Percentiles rank a stretch among this genome's conserved stretches.
Evolutionary conservation across 2,888 invertebrate species (phyloP).

Genomic region (Thymelicus sylvestris): DNA sequence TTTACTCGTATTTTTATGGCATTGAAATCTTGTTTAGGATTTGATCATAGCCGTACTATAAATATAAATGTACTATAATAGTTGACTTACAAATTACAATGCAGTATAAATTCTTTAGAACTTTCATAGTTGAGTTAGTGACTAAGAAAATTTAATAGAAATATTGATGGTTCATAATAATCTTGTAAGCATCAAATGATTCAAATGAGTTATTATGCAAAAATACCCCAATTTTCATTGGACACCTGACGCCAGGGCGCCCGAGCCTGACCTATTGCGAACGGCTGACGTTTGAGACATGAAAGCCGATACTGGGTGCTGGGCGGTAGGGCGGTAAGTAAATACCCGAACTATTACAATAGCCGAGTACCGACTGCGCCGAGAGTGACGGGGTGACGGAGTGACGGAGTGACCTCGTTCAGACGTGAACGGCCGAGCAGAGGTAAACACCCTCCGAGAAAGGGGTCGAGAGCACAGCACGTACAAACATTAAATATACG

Average conservation of each 20-base stretch:
- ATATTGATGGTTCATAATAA: no score
- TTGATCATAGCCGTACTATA: no score
- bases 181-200: no score
- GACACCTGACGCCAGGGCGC: neutral
- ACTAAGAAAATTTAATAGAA: no score
- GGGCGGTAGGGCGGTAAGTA: neutral
- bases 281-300: neutral
- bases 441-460: constrained; percentile 36
- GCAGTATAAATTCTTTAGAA: no score
- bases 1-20: neutral
- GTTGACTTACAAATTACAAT: no score
- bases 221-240: neutral
- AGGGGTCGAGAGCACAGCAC: constrained; percentile 26
- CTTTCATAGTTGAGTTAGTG: no score
- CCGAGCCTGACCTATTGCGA: no score
- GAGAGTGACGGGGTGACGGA: neutral
- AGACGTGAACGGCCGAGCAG: constrained; percentile 23
- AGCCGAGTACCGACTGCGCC: neutral
- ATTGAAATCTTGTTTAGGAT: constrained; percentile 3
- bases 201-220: no score
- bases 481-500: constrained; percentile 10
- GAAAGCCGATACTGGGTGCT: neutral
- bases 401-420: constrained; percentile 21
- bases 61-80: no score
- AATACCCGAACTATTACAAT: constrained; percentile 15